Evolutionary conservation across 2,888 invertebrate genomes (phyloP), one percentile per base, ranked within the genome.

Genomic region (Mimumesa dahlbomi): DNA sequence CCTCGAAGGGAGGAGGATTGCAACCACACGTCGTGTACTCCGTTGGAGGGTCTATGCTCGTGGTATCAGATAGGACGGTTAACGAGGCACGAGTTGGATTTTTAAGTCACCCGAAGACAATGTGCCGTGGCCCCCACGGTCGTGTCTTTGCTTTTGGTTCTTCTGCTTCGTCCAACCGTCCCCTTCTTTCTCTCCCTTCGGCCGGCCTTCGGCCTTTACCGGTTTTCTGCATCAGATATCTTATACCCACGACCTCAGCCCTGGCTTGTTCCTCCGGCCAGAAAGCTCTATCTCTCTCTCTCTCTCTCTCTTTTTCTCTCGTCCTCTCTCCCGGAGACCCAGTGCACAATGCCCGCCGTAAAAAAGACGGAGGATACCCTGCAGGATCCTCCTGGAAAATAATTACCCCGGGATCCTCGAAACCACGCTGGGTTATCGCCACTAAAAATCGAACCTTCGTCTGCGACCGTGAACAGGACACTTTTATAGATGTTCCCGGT

Each of bases 61-160:
- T 62, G 70, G 81, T 80, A 86, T 86, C 88, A 82, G 87, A 88
- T 88, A 88, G 83, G 79, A 75, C 80, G 83, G 77, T 87, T 89
- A 89, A 89, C 89, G 88, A 89, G 88, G 83, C 89, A 89, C 89
- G 88, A 89, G 86, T 85, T 52, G 85, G 84, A 88, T 89, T 88
- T 89, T 89, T 86, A 87, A 88, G 86, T 87, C 86, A 85, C 82
- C 82, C 78, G 79, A 88, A 84, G 85, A 89, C 88, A 88, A 89
- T 89, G 88, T 86, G 68, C 81, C 71, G 65, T 57, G 31, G 74
- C 70, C 81, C 64, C 70, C 53, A 61, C 75, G 79, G 68, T 74
- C 83, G 81, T 84, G 85, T 84, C 84, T 85, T 82, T 85, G 82
- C 82, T 79, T 82, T 85, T 64, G 82, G 71, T 79, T 74, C 75